Evolutionary conservation across 2,888 invertebrate species (phyloP).

Genomic region (Galerucella calmariensis): DNA sequence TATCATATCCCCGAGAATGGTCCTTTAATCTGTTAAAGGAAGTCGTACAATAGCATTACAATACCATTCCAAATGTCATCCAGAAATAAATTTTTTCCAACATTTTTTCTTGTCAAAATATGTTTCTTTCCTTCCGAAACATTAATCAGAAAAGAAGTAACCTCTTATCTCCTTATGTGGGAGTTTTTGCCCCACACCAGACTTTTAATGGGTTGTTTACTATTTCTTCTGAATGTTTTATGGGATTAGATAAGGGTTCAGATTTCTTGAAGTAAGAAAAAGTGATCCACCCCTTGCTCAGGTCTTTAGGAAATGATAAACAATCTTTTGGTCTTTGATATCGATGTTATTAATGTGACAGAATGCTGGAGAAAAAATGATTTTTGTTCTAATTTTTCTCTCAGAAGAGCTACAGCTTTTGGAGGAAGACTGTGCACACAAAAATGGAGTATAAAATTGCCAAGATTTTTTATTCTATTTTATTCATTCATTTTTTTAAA

Average conservation of each 20-base stretch:
- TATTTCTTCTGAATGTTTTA: slow-evolving; percentile 41
- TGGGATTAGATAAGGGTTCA: slow-evolving; percentile 38
- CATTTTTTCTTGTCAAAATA: slow-evolving; percentile 30
- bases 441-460: not conserved
- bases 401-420: not conserved
- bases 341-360: slow-evolving; percentile 11
- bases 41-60: slow-evolving; percentile 19
- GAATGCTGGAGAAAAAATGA: not conserved
- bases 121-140: slow-evolving; percentile 39
- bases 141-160: slow-evolving; percentile 42
- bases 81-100: slow-evolving; percentile 19
- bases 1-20: not conserved
- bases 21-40: slow-evolving; percentile 20
- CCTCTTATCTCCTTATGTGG: slow-evolving; percentile 40
- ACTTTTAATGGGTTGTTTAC: slow-evolving; percentile 42
- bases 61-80: slow-evolving; percentile 13
- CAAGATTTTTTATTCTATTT: not conserved
- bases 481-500: too few species aligned
- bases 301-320: slow-evolving; percentile 35
- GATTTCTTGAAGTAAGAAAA: slow-evolving; percentile 35
- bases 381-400: not conserved
- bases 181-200: slow-evolving; percentile 34
- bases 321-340: slow-evolving; percentile 21
- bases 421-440: not conserved
- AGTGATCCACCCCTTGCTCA: slow-evolving; percentile 34